Evolutionary conservation across 2,888 invertebrate species (phyloP).

Genomic region (Callinectes sapidus): DNA sequence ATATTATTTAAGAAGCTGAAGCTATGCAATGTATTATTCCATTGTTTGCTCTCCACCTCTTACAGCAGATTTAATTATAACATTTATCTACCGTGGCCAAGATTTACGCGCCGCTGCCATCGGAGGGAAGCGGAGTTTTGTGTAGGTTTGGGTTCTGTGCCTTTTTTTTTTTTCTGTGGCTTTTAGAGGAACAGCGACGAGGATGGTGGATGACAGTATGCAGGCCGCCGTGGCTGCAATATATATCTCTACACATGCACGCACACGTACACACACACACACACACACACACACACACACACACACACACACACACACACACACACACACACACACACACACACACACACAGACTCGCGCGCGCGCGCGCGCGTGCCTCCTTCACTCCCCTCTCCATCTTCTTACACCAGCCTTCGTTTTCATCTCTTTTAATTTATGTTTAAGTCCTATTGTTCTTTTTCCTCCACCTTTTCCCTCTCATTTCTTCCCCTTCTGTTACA

Average conservation of each 20-base stretch:
- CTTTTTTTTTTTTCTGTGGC: not conserved
- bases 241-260: not conserved
- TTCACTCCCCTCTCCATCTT: not conserved
- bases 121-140: not conserved
- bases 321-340: conserved; percentile 10
- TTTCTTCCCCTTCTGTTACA: not conserved
- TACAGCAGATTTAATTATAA: conserved; percentile 27
- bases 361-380: not conserved
- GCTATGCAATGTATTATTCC: not conserved
- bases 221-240: not conserved
- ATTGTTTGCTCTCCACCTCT: conserved; percentile 28
- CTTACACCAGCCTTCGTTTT: not conserved
- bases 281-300: conserved; percentile 35
- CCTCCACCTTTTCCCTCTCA: not conserved
- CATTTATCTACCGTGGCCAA: not conserved
- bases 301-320: conserved; percentile 42
- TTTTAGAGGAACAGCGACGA: not conserved
- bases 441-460: not conserved
- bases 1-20: conserved; percentile 27
- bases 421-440: not conserved
- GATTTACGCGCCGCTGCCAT: not conserved
- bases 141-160: not conserved
- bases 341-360: not conserved
- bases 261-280: conserved; percentile 8
- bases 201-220: not conserved